Percentiles rank a stretch among this genome's conserved stretches.
phyloP scores from a whole-genome alignment of 2,113 vertebrate genomes.

The Lepidothrix coronata region DNA sequence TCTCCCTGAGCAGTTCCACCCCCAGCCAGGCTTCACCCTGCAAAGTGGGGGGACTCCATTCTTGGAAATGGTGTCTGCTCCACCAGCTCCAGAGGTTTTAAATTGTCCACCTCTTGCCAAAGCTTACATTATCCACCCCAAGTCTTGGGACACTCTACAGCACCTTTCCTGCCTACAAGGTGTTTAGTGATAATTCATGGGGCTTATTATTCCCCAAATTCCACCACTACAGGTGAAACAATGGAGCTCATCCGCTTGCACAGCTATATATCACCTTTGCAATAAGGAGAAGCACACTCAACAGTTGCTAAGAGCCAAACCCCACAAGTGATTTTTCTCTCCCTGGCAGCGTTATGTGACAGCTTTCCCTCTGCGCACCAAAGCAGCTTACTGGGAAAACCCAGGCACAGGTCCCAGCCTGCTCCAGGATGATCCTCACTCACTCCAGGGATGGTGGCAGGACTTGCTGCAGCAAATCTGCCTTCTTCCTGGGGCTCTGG shows the following conservation, averaged over 20 bases:
- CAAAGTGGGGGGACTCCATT: neutral
- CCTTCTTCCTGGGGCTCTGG: neutral
- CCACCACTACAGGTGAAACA: neutral
- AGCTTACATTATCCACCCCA: neutral
- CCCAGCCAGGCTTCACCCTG: neutral
- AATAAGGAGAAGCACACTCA: neutral
- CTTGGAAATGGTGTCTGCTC: neutral
- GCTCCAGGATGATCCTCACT: neutral
- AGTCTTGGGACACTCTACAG: fast-evolving
- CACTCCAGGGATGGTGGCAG: neutral
- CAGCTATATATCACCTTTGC: neutral
- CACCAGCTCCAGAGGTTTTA: neutral
- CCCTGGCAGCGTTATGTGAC: neutral
- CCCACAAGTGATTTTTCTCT: neutral
- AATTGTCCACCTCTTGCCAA: fast-evolving
- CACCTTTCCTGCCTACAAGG: neutral
- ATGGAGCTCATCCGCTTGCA: neutral
- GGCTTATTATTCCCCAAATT: neutral
- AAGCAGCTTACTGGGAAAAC: neutral
- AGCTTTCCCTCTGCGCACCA: neutral
- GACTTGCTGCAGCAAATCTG: neutral
- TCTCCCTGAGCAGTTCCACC: fast-evolving
- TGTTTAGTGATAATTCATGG: neutral
- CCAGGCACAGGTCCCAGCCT: neutral
- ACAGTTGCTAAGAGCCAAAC: neutral